These are phyloP conservation scores for Ceratosolen solmsi DNA, from an alignment of 1,140 invertebrate genomes.

Conservation along the genomic window DNA sequence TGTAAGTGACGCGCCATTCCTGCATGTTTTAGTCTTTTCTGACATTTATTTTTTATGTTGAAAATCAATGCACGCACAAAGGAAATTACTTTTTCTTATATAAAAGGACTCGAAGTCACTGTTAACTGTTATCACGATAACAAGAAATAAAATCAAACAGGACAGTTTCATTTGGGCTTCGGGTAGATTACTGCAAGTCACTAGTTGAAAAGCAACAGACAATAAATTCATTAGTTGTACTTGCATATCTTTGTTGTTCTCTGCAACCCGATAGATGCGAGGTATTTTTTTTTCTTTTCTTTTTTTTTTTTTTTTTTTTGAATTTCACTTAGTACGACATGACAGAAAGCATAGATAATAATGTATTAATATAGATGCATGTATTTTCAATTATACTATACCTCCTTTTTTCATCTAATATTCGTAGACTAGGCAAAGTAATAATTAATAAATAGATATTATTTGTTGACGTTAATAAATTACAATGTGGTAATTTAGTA, in stretches of 20 bases:
- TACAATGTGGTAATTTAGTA: too few species aligned
- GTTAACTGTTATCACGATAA: not conserved
- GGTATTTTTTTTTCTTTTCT: not conserved
- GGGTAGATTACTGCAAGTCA: not conserved
- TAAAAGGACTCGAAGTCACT: constrained; percentile 12
- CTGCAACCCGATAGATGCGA: not conserved
- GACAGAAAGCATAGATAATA: not conserved
- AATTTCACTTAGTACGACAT: not conserved
- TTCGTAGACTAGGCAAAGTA: too few species aligned
- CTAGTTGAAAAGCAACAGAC: constrained; percentile 22
- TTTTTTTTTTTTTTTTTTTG: too few species aligned
- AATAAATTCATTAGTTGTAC: not conserved
- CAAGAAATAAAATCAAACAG: constrained; percentile 4
- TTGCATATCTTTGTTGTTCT: not conserved
- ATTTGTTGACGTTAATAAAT: too few species aligned
- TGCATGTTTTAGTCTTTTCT: too few species aligned
- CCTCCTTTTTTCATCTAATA: too few species aligned
- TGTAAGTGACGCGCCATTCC: too few species aligned
- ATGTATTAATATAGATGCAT: not conserved
- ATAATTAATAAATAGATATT: too few species aligned
- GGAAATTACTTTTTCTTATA: too few species aligned
- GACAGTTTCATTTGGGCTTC: constrained; percentile 30
- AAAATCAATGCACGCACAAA: too few species aligned
- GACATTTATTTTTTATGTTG: too few species aligned
- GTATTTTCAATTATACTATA: too few species aligned